These are phyloP conservation scores for Thymelicus acteon DNA, from an alignment of 2,888 invertebrate species.

Conservation along the genomic window DNA sequence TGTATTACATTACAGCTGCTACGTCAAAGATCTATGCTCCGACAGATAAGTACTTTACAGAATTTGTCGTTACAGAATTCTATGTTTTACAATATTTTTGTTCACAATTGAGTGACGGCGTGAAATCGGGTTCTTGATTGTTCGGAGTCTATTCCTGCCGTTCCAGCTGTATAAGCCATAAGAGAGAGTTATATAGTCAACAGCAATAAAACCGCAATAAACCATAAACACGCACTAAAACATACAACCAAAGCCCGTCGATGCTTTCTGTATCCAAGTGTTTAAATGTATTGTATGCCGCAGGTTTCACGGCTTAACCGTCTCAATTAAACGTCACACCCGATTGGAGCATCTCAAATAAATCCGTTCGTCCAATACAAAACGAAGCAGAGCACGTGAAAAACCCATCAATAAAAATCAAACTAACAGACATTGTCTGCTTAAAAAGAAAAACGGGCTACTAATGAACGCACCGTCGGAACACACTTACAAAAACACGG, in stretches of 20 bases:
- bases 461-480: slow-evolving; percentile 61
- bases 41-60: too few relatives aligned
- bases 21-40: too few relatives aligned
- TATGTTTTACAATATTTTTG: too few relatives aligned
- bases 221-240: slow-evolving; percentile 9
- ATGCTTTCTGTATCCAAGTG: slow-evolving; percentile 4
- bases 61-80: too few relatives aligned
- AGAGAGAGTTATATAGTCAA: background rate
- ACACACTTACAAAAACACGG: slow-evolving; percentile 44
- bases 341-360: slow-evolving; percentile 30
- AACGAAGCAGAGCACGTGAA: slow-evolving; percentile 41
- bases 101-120: too few relatives aligned
- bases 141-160: background rate
- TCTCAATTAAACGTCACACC: slow-evolving; percentile 35
- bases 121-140: too few relatives aligned
- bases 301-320: slow-evolving; percentile 28
- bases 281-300: slow-evolving; percentile 19
- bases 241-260: slow-evolving; percentile 14
- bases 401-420: slow-evolving; percentile 61
- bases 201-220: background rate
- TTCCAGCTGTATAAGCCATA: background rate
- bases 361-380: slow-evolving; percentile 34
- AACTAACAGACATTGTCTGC: slow-evolving; percentile 64
- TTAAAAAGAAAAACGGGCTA: slow-evolving; percentile 68
- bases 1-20: too few relatives aligned